Evolutionary conservation across 2,888 invertebrate species (phyloP), one percentile per base, ranked within the genome.

Genomic region (Protonemura montana): DNA sequence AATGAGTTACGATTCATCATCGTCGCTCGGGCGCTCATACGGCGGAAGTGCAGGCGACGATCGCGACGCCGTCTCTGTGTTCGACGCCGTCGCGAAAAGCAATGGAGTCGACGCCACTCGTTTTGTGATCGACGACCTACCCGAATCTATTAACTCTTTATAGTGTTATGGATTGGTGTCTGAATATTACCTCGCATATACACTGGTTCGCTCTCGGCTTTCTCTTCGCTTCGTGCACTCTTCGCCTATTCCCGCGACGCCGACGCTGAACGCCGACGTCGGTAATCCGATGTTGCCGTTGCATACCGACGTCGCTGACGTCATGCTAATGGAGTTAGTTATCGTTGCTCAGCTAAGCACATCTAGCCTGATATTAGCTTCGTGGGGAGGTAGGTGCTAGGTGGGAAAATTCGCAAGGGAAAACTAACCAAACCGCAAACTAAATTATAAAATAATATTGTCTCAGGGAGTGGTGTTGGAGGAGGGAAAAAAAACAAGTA

Each of bases 261-360:
- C 85, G 86, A 81, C 85, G 80, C 35, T 85, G 82, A 41, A 41
- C 41, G 59, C 7, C 82, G 59, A 30, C 41, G 84, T 26, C 76
- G 85, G 81, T 85, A 80, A 85, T 35, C 85, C 87, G 76, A 85
- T 84, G 35, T 35, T 10, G 16, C 16, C 59, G 59, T 21, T 59
- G 85, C 77, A 84, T 85, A 41, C 80, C 59, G 86, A 42, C 81
- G 80, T 80, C 85, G 87, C 82, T 90, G 91, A 91, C 91, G 76
- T n/a, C 76, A 28, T 13, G 16, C 76, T 84, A 84, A 84, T 84
- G 59, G 59, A 84, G 76, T 84, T 84, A 84, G 76, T 76, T 83
- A 83, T 28, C 83, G 41, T 83, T 25, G 82, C 83, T 27, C 30
- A n/a, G 81, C 28, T 59, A 59, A n/a, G 81, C 78, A 78, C 28